These are phyloP conservation scores for Odiellus spinosus DNA, from an alignment of 2,888 invertebrate species.

Conservation along the genomic window DNA sequence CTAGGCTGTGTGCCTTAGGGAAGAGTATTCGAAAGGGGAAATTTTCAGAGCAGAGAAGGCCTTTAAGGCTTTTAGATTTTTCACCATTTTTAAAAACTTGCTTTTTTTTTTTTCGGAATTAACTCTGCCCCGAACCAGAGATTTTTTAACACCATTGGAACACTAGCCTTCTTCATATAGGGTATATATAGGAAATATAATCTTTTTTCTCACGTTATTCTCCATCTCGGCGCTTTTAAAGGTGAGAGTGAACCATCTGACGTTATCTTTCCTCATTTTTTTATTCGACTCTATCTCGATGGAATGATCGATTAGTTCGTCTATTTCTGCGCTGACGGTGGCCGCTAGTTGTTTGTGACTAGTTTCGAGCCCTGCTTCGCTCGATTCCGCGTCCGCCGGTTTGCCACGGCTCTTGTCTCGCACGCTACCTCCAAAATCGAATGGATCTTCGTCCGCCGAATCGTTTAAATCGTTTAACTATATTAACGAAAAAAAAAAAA, in stretches of 20 bases:
- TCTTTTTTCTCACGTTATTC: slow-evolving; percentile 52
- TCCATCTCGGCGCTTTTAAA: slow-evolving; percentile 71
- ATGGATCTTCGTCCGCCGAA: slow-evolving; percentile 19
- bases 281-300: slow-evolving; percentile 81
- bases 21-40: no score
- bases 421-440: slow-evolving; percentile 5
- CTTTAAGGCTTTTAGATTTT: no score
- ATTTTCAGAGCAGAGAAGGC: no score
- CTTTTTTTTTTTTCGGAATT: no score
- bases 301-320: slow-evolving; percentile 64
- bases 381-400: not conserved
- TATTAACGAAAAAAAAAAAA: not conserved
- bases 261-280: slow-evolving; percentile 68
- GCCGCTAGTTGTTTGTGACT: slow-evolving; percentile 15
- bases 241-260: slow-evolving; percentile 67
- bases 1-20: no score
- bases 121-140: no score
- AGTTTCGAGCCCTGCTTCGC: not conserved
- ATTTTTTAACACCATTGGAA: no score
- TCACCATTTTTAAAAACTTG: no score
- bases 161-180: no score
- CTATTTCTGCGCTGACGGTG: slow-evolving; percentile 41
- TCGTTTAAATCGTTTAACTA: slow-evolving; percentile 19
- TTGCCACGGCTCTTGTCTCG: not conserved
- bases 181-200: no score